Conservation (phyloP, 2,797 vertebrate species). For the Falco naumanni region DNA sequence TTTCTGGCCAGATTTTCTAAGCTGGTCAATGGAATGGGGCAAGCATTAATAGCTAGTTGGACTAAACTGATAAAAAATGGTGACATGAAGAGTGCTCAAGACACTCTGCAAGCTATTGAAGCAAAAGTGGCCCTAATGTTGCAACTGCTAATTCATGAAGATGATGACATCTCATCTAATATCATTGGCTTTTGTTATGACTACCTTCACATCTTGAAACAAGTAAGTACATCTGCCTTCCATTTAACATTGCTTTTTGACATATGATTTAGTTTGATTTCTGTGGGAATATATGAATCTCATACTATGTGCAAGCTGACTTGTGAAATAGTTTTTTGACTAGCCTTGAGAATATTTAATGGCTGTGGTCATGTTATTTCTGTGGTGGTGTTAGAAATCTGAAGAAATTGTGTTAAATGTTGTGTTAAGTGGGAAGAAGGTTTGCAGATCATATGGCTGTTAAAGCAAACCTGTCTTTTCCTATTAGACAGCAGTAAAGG, state of each 20-base stretch:
- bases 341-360: neutral
- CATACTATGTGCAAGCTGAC: neutral
- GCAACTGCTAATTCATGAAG: slow-evolving; percentile 92
- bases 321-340: neutral
- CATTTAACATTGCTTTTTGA: neutral
- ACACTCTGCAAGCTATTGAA: slow-evolving; percentile 90
- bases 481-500: neutral
- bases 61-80: slow-evolving; percentile 89
- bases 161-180: slow-evolving; percentile 97
- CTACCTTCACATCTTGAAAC: slow-evolving; percentile 97
- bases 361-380: neutral
- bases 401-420: neutral
- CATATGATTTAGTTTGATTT: neutral
- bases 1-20: slow-evolving; percentile 98
- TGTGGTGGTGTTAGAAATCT: neutral
- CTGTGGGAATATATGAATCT: neutral
- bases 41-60: slow-evolving; percentile 95
- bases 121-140: slow-evolving; percentile 92
- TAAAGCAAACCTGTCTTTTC: neutral
- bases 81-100: slow-evolving; percentile 85
- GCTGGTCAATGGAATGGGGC: slow-evolving; percentile 96
- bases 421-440: neutral
- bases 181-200: slow-evolving; percentile 97
- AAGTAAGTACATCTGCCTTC: slow-evolving; percentile 77
- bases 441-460: neutral